These are phyloP conservation scores for Troides oblongomaculatus DNA, from an alignment of 2,888 invertebrate genomes.

Conservation along the genomic window DNA sequence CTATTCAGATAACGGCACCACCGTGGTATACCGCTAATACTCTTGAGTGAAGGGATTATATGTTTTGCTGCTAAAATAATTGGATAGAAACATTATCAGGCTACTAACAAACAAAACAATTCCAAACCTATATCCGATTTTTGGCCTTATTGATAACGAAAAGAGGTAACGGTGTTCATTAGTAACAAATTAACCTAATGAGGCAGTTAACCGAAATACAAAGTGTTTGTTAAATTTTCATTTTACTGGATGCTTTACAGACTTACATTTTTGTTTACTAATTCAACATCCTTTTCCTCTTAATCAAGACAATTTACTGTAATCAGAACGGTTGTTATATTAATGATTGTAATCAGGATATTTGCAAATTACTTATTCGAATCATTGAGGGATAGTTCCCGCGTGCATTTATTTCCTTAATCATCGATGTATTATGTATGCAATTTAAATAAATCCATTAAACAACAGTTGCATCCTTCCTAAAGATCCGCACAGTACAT, in stretches of 20 bases:
- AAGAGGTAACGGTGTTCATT: neutral
- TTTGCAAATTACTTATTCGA: slow-evolving; percentile 14
- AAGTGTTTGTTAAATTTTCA: neutral
- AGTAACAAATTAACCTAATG: neutral
- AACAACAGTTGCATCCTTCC: slow-evolving; percentile 13
- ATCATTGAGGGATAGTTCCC: neutral
- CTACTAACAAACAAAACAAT: neutral
- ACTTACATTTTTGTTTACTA: neutral
- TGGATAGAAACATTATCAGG: neutral
- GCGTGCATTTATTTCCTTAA: slow-evolving; percentile 3
- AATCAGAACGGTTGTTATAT: neutral
- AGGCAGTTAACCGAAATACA: neutral
- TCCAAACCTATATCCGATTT: neutral
- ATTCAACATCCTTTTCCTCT: neutral
- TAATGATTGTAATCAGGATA: slow-evolving; percentile 16
- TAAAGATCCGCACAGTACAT: neutral
- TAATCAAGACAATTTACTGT: neutral
- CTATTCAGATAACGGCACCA: slow-evolving; percentile 40
- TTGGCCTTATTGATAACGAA: neutral
- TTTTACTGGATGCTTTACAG: neutral
- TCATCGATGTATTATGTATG: neutral
- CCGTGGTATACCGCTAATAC: slow-evolving; percentile 36
- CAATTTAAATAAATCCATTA: slow-evolving; percentile 6
- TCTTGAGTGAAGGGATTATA: neutral
- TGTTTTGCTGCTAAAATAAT: neutral